These are phyloP conservation scores for Torymus texanus DNA, from an alignment of 2,888 invertebrate genomes.

Conservation along the genomic window DNA sequence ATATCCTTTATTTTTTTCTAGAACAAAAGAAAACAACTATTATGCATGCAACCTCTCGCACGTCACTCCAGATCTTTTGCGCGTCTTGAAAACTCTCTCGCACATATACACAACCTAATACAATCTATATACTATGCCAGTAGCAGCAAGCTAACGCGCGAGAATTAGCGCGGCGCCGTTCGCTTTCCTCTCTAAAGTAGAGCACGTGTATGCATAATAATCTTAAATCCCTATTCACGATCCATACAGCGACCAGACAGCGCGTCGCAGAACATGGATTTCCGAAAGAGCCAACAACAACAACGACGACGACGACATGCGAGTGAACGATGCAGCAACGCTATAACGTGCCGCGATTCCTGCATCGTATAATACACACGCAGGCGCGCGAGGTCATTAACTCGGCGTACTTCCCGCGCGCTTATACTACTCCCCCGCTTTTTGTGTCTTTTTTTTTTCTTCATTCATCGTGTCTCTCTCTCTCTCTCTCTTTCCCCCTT, in stretches of 20 bases:
- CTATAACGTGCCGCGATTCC: conserved; percentile 42
- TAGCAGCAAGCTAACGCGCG: background rate
- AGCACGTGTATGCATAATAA: background rate
- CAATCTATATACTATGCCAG: too few relatives aligned
- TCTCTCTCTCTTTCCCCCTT: conserved; percentile 1
- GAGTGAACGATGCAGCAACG: background rate
- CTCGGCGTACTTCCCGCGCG: conserved; percentile 31
- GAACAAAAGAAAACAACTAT: too few relatives aligned
- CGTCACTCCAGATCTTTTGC: too few relatives aligned
- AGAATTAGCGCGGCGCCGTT: conserved; percentile 34
- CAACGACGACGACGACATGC: background rate
- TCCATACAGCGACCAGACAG: conserved; percentile 3
- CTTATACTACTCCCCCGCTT: background rate
- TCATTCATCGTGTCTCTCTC: background rate
- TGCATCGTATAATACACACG: conserved; percentile 10
- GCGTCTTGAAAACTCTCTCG: too few relatives aligned
- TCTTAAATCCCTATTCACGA: background rate
- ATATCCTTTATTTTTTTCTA: too few relatives aligned
- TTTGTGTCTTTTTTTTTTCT: conserved; percentile 5
- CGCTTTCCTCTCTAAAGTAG: too few relatives aligned
- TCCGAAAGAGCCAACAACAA: background rate
- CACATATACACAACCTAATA: too few relatives aligned
- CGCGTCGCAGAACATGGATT: background rate
- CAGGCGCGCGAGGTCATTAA: conserved; percentile 47
- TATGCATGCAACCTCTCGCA: too few relatives aligned